Conservation (phyloP, 2,113 vertebrate genomes). For the Thalassarche chlororhynchos region DNA sequence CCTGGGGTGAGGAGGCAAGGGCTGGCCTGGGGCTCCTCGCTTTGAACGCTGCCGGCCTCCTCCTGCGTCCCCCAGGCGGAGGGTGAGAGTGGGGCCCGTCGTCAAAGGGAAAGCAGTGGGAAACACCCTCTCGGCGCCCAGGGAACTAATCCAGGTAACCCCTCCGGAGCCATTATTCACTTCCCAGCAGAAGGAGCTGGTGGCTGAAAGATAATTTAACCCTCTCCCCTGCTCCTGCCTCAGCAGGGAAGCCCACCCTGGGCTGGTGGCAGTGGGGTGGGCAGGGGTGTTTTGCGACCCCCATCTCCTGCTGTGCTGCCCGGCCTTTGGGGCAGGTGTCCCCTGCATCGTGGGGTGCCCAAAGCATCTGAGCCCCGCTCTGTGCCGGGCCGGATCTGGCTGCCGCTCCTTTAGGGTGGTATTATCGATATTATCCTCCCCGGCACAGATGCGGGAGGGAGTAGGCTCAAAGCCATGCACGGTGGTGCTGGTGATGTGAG, state of each 20-base stretch:
- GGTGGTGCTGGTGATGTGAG: rapidly evolving
- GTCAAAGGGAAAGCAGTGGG: not conserved
- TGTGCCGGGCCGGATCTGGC: rapidly evolving
- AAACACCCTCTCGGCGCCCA: rapidly evolving
- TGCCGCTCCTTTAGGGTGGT: rapidly evolving
- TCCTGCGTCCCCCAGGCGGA: too few species aligned
- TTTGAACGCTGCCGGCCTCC: not conserved
- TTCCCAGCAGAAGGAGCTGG: not conserved
- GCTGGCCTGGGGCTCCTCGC: not conserved
- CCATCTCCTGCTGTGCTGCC: not conserved
- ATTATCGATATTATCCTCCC: not conserved
- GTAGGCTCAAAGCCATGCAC: not conserved
- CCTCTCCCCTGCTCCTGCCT: not conserved
- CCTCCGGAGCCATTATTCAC: not conserved
- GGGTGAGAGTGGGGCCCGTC: not conserved
- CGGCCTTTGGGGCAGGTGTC: rapidly evolving
- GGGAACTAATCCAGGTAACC: slow-evolving; percentile 4
- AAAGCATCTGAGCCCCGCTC: rapidly evolving
- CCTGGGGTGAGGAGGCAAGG: rapidly evolving
- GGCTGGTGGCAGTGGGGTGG: not conserved
- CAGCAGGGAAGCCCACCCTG: not conserved
- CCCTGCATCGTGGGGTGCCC: rapidly evolving
- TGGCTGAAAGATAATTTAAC: not conserved
- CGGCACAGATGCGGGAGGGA: rapidly evolving
- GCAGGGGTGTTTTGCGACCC: rapidly evolving